Conservation (phyloP, 2,113 vertebrate species). For the Microtus pennsylvanicus region DNA sequence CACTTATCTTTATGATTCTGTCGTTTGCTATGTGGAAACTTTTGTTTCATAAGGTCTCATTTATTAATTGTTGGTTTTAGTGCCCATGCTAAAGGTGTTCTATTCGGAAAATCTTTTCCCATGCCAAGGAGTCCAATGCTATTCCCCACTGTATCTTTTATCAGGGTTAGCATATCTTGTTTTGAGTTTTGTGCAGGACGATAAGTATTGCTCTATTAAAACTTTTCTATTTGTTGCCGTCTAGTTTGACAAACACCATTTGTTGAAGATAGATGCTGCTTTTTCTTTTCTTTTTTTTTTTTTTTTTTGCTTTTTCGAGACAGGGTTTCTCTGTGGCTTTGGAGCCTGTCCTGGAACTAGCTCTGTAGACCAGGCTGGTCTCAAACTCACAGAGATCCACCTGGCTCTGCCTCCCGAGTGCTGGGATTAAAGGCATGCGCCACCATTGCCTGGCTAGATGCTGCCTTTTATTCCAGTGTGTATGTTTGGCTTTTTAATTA, state of each 20-base stretch:
- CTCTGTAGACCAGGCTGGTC: no score
- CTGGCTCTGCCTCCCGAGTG: no score
- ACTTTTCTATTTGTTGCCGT: neutral
- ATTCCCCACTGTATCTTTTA: neutral
- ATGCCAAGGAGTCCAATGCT: neutral
- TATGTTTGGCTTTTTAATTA: neutral
- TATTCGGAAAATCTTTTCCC: neutral
- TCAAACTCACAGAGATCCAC: no score
- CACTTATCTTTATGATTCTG: no score
- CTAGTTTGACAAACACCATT: neutral
- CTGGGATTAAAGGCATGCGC: no score
- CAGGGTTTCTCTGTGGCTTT: no score
- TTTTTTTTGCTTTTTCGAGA: no score
- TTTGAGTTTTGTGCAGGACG: neutral
- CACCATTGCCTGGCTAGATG: no score
- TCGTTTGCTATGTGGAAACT: neutral
- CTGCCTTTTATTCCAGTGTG: neutral
- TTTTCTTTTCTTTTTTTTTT: no score
- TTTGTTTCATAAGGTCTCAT: neutral
- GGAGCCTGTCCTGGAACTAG: no score
- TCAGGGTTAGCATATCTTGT: neutral
- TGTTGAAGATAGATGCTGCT: neutral
- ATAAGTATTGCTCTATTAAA: neutral
- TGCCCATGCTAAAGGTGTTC: neutral
- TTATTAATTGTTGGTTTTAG: neutral